phyloP scores from a whole-genome alignment of 2,113 vertebrate species.

The Puma concolor region DNA sequence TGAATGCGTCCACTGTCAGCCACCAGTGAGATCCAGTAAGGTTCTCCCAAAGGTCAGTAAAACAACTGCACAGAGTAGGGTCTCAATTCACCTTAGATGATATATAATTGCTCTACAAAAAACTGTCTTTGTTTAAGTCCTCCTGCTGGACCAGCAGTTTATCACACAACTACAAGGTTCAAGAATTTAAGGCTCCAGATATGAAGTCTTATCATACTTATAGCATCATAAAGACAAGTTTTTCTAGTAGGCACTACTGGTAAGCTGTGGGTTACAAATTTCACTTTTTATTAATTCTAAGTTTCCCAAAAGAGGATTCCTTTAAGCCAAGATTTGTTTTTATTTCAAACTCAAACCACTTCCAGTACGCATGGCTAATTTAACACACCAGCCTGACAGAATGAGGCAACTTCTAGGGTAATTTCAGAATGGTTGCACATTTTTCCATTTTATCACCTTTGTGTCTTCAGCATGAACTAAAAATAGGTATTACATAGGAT shows the following conservation, averaged over 20 bases:
- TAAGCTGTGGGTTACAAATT: neutral
- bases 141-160: neutral
- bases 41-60: neutral
- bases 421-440: slow-evolving; percentile 12
- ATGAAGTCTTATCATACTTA: slow-evolving; percentile 11
- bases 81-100: neutral
- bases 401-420: neutral
- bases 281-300: slow-evolving; percentile 16
- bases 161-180: slow-evolving; percentile 11
- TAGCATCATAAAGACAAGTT: neutral
- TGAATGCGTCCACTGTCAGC: neutral
- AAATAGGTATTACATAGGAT: neutral
- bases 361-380: neutral
- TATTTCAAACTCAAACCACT: slow-evolving; percentile 37
- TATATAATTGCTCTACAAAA: neutral
- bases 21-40: neutral
- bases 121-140: neutral
- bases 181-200: slow-evolving; percentile 21
- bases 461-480: neutral
- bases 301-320: slow-evolving; percentile 16
- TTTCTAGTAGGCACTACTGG: neutral
- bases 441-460: slow-evolving; percentile 27
- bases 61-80: neutral
- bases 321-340: slow-evolving; percentile 5
- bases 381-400: neutral